Conservation (phyloP, 2,888 invertebrate species). For the Hydraecia micacea region DNA sequence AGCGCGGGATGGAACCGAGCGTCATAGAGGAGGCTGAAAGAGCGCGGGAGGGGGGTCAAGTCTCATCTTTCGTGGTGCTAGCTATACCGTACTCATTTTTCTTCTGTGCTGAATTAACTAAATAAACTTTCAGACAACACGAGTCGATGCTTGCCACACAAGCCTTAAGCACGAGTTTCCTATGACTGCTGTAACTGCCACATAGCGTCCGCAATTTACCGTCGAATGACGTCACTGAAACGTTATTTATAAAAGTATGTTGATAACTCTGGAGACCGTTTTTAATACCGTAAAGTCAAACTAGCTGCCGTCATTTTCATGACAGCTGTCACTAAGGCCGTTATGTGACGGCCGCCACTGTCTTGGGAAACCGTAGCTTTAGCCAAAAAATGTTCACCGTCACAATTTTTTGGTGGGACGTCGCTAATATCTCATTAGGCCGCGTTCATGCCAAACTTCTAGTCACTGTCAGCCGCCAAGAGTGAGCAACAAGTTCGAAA, state of each 20-base stretch:
- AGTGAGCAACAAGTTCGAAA: not conserved
- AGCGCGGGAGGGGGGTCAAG: no score
- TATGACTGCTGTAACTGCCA: not conserved
- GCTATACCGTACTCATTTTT: no score
- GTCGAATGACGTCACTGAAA: not conserved
- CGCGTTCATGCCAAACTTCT: not conserved
- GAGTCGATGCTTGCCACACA: not conserved
- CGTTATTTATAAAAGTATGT: no score
- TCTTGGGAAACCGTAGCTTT: not conserved
- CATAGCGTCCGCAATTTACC: not conserved
- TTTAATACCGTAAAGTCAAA: no score
- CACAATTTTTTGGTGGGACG: not conserved
- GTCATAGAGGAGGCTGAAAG: no score
- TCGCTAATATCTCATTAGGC: not conserved
- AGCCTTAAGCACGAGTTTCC: not conserved
- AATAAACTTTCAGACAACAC: not conserved
- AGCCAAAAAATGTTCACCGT: not conserved
- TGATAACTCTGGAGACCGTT: no score
- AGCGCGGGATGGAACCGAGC: no score
- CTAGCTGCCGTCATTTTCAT: no score
- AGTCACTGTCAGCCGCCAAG: not conserved
- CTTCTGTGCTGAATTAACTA: no score
- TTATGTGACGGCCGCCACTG: no score
- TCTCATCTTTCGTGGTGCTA: no score
- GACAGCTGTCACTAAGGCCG: no score